Percentiles rank a stretch among this genome's conserved stretches.
These are phyloP conservation scores for Cardiocondyla obscurior DNA, from an alignment of 1,140 invertebrate genomes.

Conservation along the genomic window DNA sequence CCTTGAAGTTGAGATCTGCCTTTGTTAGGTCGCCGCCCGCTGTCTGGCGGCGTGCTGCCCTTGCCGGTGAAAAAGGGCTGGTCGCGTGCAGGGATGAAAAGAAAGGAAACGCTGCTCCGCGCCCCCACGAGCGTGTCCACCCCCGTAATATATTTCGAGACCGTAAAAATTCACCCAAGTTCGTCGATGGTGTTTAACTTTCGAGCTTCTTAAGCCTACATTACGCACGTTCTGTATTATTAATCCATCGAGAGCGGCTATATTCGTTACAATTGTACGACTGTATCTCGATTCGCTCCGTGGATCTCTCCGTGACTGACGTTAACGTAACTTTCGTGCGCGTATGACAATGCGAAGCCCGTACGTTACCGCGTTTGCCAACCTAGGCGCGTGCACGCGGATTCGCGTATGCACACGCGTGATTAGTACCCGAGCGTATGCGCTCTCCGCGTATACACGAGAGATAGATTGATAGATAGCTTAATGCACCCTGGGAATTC, in stretches of 20 bases:
- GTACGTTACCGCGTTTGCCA: constrained; percentile 7
- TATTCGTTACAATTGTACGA: not conserved
- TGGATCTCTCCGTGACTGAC: constrained; percentile 13
- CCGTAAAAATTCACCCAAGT: constrained; percentile 45
- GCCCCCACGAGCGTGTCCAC: not conserved
- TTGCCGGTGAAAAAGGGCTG: not conserved
- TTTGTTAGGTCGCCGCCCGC: constrained; percentile 61
- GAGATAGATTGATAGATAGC: constrained; percentile 73
- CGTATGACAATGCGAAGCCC: not conserved
- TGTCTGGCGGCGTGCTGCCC: constrained; percentile 55
- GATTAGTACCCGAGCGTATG: constrained; percentile 24
- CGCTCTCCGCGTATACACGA: constrained; percentile 47
- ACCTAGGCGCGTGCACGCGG: constrained; percentile 4
- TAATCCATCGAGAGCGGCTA: not conserved
- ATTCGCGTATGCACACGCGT: constrained; percentile 26
- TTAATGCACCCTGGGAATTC: constrained; percentile 71
- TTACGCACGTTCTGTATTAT: not conserved
- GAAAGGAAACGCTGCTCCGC: not conserved
- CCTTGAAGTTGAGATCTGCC: constrained; percentile 60
- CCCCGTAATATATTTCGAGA: constrained; percentile 6
- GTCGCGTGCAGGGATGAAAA: no score
- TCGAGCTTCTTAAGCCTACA: not conserved
- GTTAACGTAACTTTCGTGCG: constrained; percentile 32
- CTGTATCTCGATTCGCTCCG: not conserved
- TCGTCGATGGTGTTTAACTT: constrained; percentile 17